Evolutionary conservation across 2,888 invertebrate genomes (phyloP).

Genomic region (Heliconius ismenius): DNA sequence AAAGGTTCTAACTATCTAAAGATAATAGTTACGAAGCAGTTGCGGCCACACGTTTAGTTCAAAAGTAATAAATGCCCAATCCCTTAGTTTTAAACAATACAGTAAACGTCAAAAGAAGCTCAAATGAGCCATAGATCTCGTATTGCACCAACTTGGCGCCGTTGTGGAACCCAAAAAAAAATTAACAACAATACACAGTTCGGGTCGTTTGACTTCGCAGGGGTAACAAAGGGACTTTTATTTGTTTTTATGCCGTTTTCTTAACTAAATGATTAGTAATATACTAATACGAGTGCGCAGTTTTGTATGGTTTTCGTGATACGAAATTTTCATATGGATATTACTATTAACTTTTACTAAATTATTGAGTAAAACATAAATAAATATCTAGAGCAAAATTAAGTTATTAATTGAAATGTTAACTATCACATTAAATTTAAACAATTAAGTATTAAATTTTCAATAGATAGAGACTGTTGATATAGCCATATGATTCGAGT

Average conservation of each 20-base stretch:
- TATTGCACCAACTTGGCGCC: constrained; percentile 77
- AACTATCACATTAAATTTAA: no score
- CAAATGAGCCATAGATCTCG: constrained; percentile 79
- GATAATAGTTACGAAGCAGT: background rate
- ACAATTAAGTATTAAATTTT: no score
- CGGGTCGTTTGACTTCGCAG: constrained; percentile 66
- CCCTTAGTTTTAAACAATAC: constrained; percentile 53
- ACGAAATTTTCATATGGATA: background rate
- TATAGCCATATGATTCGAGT: no score
- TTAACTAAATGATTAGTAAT: constrained; percentile 14
- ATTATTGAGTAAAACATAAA: background rate
- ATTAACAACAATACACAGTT: constrained; percentile 62
- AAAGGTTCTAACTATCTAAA: background rate
- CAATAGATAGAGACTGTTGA: no score
- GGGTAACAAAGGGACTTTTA: constrained; percentile 59
- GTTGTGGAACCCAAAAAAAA: constrained; percentile 51
- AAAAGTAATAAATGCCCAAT: constrained; percentile 13
- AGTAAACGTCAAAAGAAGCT: constrained; percentile 65
- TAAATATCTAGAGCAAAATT: background rate
- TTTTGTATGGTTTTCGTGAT: no score
- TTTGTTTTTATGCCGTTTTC: constrained; percentile 25
- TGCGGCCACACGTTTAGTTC: constrained; percentile 5
- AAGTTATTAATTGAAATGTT: background rate
- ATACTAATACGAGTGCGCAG: constrained; percentile 28
- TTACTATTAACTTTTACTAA: background rate